A percentile compares a stretch with the other conserved stretches of the same genome.
phyloP scores from a whole-genome alignment of 1,140 invertebrate genomes.

The Calephelis virginiensis region DNA sequence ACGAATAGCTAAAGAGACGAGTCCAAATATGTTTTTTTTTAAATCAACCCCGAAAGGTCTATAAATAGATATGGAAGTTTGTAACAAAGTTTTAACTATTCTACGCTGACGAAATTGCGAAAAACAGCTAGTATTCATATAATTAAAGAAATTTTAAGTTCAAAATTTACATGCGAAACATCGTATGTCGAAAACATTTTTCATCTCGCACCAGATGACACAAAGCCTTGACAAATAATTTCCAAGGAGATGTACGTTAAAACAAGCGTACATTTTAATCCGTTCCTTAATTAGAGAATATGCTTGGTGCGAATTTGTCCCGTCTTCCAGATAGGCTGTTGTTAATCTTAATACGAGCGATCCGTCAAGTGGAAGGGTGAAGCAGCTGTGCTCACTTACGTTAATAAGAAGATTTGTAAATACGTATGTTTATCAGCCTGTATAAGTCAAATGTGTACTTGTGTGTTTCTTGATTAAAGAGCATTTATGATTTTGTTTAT shows the following conservation, averaged over 20 bases:
- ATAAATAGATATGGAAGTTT: too few species aligned
- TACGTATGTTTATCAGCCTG: conserved; percentile 8
- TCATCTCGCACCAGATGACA: conserved; percentile 2
- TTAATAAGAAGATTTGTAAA: conserved; percentile 31
- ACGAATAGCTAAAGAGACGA: too few species aligned
- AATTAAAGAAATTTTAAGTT: neutral
- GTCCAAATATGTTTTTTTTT: too few species aligned
- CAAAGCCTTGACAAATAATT: conserved; percentile 8
- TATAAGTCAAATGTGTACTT: neutral
- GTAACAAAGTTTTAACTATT: too few species aligned
- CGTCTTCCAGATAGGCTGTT: conserved; percentile 22
- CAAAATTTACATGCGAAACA: neutral
- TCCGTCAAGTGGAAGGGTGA: conserved; percentile 36
- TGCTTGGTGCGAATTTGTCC: conserved; percentile 24
- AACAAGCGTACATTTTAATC: conserved; percentile 29
- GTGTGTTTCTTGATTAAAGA: too few species aligned
- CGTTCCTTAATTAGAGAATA: conserved; percentile 25
- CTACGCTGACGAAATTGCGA: too few species aligned
- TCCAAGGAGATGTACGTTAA: conserved; percentile 4
- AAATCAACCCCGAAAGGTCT: too few species aligned
- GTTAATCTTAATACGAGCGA: conserved; percentile 32
- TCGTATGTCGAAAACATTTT: conserved; percentile 1
- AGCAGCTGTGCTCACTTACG: conserved; percentile 36
- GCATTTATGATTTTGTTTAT: too few species aligned
- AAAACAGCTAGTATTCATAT: too few species aligned